These are phyloP conservation scores for Orthonyx spaldingii DNA, from an alignment of 2,113 vertebrate species.

Conservation along the genomic window DNA sequence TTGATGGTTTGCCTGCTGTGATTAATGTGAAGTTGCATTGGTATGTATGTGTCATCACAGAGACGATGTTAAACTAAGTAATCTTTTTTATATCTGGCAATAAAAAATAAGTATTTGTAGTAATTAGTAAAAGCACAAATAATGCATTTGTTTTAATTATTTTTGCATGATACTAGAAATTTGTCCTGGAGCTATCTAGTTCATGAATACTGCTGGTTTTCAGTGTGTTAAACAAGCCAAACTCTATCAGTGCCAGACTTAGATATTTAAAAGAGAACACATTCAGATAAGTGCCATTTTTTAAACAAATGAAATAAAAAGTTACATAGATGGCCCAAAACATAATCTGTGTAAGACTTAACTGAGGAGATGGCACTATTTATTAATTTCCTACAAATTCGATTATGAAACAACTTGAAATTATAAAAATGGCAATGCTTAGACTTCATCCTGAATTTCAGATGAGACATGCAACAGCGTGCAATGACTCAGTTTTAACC, in stretches of 20 bases:
- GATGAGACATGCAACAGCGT: neutral
- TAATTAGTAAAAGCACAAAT: neutral
- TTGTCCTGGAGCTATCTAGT: neutral
- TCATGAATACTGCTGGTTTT: neutral
- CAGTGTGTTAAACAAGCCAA: neutral
- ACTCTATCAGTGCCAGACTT: neutral
- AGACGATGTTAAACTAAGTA: neutral
- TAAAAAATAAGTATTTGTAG: neutral
- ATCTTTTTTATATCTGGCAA: neutral
- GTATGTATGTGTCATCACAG: neutral
- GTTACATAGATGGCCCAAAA: neutral
- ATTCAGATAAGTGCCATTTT: neutral
- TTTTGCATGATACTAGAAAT: neutral
- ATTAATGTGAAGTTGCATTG: constrained; percentile 13
- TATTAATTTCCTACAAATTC: neutral
- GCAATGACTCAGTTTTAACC: constrained; percentile 37
- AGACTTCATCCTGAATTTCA: constrained; percentile 3
- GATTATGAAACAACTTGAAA: neutral
- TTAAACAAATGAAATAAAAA: neutral
- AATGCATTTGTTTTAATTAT: neutral
- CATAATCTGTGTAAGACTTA: neutral
- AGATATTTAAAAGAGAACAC: neutral
- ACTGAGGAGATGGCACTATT: neutral
- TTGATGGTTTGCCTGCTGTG: neutral
- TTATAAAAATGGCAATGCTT: neutral